Base-by-base conservation (phyloP, 1,140 invertebrate genomes). In the Drosophila eugracilis region DNA sequence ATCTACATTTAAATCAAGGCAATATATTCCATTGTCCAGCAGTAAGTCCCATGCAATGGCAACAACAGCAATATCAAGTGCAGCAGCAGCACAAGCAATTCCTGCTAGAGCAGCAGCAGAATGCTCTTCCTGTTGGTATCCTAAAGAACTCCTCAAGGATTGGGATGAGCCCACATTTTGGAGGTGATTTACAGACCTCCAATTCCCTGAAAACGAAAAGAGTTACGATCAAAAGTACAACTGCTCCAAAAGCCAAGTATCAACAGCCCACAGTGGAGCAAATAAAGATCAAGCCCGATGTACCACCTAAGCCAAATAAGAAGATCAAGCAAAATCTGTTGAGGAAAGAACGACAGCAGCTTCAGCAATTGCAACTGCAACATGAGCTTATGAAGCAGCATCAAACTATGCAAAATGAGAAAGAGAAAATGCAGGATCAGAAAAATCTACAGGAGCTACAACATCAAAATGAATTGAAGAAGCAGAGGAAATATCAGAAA, bases 11-110 rank as follows among this genome's bases (percentile, higher is more conserved):
- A 2, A 52, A 19, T 6, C 55, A 36, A 28, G 49, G 19, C 7
- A 44, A 17, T 4, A 0, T 22, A 0, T 17, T 44, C 17, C 12
- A n/a, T 0, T 53, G 34, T 26, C 65, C 65, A 0, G 19, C 32
- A n/a, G n/a, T 32, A 32, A 21, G 17, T 24, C 30, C 19, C 3
- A n/a, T 39, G 28, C 42, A 50, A 14, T 39, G 28, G 45, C 45
- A 39, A 15, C 72, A 53, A 17, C 62, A 53, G 2, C 50, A 37
- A 2, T 26, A 36, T 4, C 36, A 32, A 14, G 10, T 47, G 47
- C 34, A 28, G 30, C 54, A 36, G 22, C 34, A 63, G 17, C 41
- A 53, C 26, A 44, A 49, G 41, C 47, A 52, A n/a, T 37, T 34
- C 17, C 50, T 39, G 9, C 15, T 32, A 28, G 26, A 48, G 19